Evolutionary conservation across 2,797 vertebrate species (phyloP), one percentile per base, ranked within the genome.

Genomic region (Anabacerthia variegaticeps): DNA sequence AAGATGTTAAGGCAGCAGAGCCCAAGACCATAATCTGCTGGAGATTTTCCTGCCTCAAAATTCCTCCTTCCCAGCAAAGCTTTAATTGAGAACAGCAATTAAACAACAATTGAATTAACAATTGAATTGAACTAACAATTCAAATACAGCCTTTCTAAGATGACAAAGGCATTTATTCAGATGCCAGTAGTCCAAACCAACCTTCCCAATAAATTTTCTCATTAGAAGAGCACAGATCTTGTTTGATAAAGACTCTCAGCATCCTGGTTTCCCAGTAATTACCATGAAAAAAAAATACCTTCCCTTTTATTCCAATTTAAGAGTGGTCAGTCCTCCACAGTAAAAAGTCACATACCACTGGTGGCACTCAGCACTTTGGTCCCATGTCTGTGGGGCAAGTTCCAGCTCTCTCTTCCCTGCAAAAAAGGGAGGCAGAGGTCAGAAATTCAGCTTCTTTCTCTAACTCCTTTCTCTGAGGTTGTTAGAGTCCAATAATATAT

Each of bases 331-430:
- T 14, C 55, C n/a, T 36, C 37, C 68, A 28, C 9, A 44, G 32
- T 16, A 24, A 83, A 16, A 62, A 24, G n/a, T 44, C 61, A 98
- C 98, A 77, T 97, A 99, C 99, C 99, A 99, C 92, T 99, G 99
- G 95, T 99, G 99, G 97, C 98, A 98, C 67, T 99, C 98, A 1
- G 98, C 98, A 58, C 92, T 97, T 67, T 98, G 97, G 72, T 98
- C 97, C 48, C 98, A 98, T 72, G 97, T 99, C 97, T 97, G 97
- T 94, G 99, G 96, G 34, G 98, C 98, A 6, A 92, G 41, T 75
- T 99, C 99, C 0, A 99, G 98, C 95, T 98, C 99, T 89, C 98
- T 98, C 71, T 98, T 98, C 95, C 99, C 99, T 98, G 78, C 48
- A 26, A 41, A 96, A 56, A 21, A 73, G 88, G 58, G 2, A 48